Evolutionary conservation across 2,888 invertebrate genomes (phyloP).

Genomic region (Torymus tubicola): DNA sequence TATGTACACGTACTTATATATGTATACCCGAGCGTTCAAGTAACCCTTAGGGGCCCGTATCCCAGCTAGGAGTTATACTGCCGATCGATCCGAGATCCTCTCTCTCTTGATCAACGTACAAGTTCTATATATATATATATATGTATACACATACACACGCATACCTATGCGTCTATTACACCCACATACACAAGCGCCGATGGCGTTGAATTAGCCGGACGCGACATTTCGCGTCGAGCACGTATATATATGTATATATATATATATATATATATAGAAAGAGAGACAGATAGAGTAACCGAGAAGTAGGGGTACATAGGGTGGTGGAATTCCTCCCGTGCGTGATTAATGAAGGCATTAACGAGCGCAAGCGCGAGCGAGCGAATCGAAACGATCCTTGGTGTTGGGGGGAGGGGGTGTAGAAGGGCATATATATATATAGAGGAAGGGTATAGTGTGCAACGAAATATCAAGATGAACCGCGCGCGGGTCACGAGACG

Average conservation of each 20-base stretch:
- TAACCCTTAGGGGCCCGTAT: too few relatives aligned
- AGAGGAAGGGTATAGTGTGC: too few relatives aligned
- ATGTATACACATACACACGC: background rate
- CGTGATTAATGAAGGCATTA: conserved; percentile 53
- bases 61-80: too few relatives aligned
- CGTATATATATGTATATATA: background rate
- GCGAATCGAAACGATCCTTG: conserved; percentile 1
- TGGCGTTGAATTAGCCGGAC: conserved; percentile 14
- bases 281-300: background rate
- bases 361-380: conserved; percentile 24
- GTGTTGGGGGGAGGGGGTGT: background rate
- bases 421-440: too few relatives aligned
- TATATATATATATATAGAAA: too few relatives aligned
- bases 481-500: too few relatives aligned
- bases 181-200: background rate
- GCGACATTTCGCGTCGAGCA: conserved; percentile 4
- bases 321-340: background rate
- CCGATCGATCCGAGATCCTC: too few relatives aligned
- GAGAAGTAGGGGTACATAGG: too few relatives aligned
- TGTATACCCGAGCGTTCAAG: too few relatives aligned
- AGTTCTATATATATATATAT: background rate
- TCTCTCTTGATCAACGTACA: too few relatives aligned
- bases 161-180: background rate
- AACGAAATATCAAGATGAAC: too few relatives aligned
- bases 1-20: too few relatives aligned